Evolutionary conservation across 1,140 invertebrate genomes (phyloP), one percentile per base, ranked within the genome.

Genomic region (Brachionus koreanus): DNA sequence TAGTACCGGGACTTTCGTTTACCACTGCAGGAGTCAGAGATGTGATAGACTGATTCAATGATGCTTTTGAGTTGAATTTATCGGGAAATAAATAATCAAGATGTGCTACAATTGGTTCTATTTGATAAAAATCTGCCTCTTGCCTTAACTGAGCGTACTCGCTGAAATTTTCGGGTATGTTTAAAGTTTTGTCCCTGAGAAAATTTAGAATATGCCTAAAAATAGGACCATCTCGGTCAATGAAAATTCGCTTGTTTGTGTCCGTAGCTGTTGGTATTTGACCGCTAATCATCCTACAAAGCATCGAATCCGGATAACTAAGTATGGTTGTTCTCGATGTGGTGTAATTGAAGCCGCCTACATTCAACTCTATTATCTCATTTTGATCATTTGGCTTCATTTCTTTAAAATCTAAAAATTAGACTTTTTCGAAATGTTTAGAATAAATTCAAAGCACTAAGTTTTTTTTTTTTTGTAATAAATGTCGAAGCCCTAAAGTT

Each of bases 241-340:
- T 83, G 25, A 79, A 79, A 23, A 79, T 61, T 39, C 76, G 13
- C 37, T 35, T n/a, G 3, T 79, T 79, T 9, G 33, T 61, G 25
- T 79, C 76, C 5, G 61, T 79, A 2, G 76, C 76, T 25, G 33
- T 79, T 23, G 49, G 49, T 39, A 79, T 75, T 82, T 57, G 61
- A 13, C 84, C 84, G 23, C 82, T 79, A 35, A 85, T 84, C 84
- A 85, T 85, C 5, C 83, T 69, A 37, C 63, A 83, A 12, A 85
- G 69, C 84, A 85, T 85, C 19, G 84, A 84, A 49, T 85, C 84
- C 33, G 82, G 79, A 77, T 85, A 84, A 25, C 83, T 84, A 5
- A 76, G 49, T 43, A 85, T 76, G 4, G 84, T 85, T 10, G 76
- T 75, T 6, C 82, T 72, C 16, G 84, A 85, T 19, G 84, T 85